Conservation (phyloP, 2,888 invertebrate genomes). For the Orthosia incerta region DNA sequence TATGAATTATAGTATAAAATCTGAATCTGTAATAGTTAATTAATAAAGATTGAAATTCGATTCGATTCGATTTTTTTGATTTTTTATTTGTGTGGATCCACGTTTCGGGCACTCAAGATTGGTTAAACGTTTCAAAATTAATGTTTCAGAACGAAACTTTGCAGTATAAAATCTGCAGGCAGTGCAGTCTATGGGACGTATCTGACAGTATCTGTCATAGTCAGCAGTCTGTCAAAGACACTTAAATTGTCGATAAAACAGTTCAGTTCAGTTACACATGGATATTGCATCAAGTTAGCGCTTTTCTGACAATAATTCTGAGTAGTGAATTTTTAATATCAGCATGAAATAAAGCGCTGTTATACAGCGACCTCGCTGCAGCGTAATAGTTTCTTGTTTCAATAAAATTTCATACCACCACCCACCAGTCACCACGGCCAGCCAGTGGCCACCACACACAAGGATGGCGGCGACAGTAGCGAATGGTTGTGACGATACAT, state of each 20-base stretch:
- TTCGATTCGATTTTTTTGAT: too few relatives aligned
- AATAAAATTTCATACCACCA: constrained; percentile 5
- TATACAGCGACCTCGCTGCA: constrained; percentile 12
- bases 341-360: constrained; percentile 10
- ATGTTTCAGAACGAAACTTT: constrained; percentile 19
- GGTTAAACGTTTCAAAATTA: neutral
- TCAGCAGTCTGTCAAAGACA: constrained; percentile 1
- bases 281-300: constrained; percentile 7
- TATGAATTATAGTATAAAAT: too few relatives aligned
- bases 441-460: too few relatives aligned
- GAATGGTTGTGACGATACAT: constrained; percentile 70
- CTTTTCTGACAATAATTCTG: neutral
- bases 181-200: neutral
- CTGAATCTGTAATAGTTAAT: too few relatives aligned
- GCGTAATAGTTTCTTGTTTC: constrained; percentile 33
- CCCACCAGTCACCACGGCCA: too few relatives aligned
- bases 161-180: neutral
- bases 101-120: too few relatives aligned
- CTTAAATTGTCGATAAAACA: constrained; percentile 43
- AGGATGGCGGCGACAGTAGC: constrained; percentile 80
- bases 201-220: neutral
- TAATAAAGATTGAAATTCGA: too few relatives aligned
- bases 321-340: neutral
- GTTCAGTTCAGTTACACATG: constrained; percentile 9
- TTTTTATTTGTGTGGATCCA: too few relatives aligned